phyloP scores from a whole-genome alignment of 2,113 vertebrate genomes.

The Lampris megalopsis region DNA sequence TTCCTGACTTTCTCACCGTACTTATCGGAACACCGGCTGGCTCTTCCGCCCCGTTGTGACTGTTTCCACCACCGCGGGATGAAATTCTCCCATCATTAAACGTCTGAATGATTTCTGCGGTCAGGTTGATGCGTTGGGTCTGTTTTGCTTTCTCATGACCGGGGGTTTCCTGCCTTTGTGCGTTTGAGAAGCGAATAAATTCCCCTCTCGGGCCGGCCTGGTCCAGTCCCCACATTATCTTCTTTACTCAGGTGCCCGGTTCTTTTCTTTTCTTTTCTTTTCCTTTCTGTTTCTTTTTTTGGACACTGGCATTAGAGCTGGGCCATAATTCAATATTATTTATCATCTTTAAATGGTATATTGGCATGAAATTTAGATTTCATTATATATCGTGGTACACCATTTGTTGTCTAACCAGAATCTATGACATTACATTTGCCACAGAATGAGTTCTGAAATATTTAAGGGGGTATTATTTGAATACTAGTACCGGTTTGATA shows the following conservation, averaged over 20 bases:
- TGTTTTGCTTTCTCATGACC: constrained; percentile 35
- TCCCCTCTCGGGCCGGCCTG: background rate
- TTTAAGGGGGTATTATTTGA: too few relatives aligned
- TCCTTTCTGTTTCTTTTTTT: background rate
- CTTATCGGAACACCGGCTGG: constrained; percentile 62
- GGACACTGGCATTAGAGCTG: too few relatives aligned
- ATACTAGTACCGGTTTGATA: too few relatives aligned
- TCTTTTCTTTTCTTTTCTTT: background rate
- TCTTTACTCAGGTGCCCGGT: constrained; percentile 35
- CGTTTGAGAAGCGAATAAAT: background rate
- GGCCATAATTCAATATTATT: too few relatives aligned
- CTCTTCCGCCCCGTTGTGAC: constrained; percentile 37
- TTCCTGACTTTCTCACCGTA: constrained; percentile 15
- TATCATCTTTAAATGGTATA: too few relatives aligned
- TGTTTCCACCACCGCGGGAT: constrained; percentile 26
- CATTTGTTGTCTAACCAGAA: too few relatives aligned
- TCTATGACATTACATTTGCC: too few relatives aligned
- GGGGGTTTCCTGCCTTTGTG: constrained; percentile 66
- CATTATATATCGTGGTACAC: too few relatives aligned
- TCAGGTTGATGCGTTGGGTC: constrained; percentile 3
- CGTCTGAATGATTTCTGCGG: background rate
- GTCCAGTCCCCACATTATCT: background rate
- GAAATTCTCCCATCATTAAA: constrained; percentile 24
- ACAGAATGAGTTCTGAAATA: too few relatives aligned
- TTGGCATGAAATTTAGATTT: too few relatives aligned